Percentiles rank a stretch among this genome's conserved stretches.
Conservation (phyloP, 2,113 vertebrate species). For the Brachionichthys hirsutus region DNA sequence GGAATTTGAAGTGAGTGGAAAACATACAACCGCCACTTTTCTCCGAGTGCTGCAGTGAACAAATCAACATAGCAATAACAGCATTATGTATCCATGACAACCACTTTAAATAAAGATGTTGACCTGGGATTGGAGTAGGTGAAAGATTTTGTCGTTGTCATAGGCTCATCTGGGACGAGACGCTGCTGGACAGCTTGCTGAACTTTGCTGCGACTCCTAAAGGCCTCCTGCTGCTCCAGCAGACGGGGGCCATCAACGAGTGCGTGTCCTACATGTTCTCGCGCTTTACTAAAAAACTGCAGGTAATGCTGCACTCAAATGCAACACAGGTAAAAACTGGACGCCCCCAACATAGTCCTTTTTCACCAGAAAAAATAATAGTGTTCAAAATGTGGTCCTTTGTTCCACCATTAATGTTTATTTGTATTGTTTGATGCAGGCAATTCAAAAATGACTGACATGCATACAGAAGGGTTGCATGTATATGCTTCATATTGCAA, state of each 20-base stretch:
- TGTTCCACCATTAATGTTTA: not conserved
- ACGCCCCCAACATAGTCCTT: not conserved
- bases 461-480: no score
- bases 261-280: constrained; percentile 90
- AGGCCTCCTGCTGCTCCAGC: constrained; percentile 89
- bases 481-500: constrained; percentile 24
- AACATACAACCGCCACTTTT: no score
- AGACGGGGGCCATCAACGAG: constrained; percentile 85
- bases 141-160: no score
- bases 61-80: no score
- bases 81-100: no score
- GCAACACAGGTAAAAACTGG: not conserved
- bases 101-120: no score
- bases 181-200: constrained; percentile 89
- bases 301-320: constrained; percentile 73
- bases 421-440: no score
- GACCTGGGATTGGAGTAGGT: no score
- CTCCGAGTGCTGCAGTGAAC: no score
- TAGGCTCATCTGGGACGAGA: constrained; percentile 89
- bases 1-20: no score
- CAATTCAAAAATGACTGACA: not conserved
- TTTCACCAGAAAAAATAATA: not conserved
- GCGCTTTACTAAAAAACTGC: constrained; percentile 85
- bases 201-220: constrained; percentile 91
- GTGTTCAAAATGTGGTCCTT: not conserved